Conservation (phyloP, 2,888 invertebrate species). For the Polyommatus iphigenia region DNA sequence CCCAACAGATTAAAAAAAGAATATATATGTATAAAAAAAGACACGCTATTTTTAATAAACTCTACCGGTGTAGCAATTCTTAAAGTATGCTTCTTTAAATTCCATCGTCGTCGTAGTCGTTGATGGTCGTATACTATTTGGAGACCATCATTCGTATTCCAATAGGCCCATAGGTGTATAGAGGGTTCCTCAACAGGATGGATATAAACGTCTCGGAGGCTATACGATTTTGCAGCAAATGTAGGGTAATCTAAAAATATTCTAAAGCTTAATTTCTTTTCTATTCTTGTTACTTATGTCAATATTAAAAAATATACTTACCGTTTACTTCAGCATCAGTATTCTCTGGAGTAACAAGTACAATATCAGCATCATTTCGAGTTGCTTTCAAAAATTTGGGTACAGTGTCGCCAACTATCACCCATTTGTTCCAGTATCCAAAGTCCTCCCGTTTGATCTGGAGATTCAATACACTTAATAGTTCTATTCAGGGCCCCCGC, state of each 20-base stretch:
- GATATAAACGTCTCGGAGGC: constrained; percentile 54
- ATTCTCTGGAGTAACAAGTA: constrained; percentile 41
- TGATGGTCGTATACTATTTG: constrained; percentile 49
- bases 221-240: background rate
- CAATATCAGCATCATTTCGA: constrained; percentile 60
- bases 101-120: constrained; percentile 50
- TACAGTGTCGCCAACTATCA: constrained; percentile 50
- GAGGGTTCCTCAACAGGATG: constrained; percentile 55
- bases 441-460: constrained; percentile 53
- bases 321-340: background rate
- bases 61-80: constrained; percentile 62
- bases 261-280: background rate
- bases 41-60: background rate
- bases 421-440: constrained; percentile 59
- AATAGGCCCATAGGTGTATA: constrained; percentile 57
- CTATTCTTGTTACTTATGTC: background rate
- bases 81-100: constrained; percentile 55
- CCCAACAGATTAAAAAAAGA: background rate
- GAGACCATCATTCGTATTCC: constrained; percentile 49
- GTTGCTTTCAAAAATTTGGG: constrained; percentile 45
- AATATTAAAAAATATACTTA: background rate
- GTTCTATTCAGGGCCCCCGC: background rate
- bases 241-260: constrained; percentile 20
- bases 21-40: background rate
- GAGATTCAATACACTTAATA: constrained; percentile 2